Conservation (phyloP, 1,140 invertebrate species). For the Drosophila pseudoananassae region DNA sequence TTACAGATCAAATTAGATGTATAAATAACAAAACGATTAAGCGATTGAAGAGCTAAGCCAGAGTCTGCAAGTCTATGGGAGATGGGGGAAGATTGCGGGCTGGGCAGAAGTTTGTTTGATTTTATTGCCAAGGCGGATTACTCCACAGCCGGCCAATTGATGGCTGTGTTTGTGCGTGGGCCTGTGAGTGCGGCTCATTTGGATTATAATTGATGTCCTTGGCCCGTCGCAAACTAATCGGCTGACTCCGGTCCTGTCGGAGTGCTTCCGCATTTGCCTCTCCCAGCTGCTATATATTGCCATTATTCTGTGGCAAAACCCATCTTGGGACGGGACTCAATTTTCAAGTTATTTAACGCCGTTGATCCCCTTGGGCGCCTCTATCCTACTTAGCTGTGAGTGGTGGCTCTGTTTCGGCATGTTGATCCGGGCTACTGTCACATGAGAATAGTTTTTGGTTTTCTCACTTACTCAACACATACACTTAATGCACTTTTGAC, state of each 20-base stretch:
- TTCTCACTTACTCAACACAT: neutral
- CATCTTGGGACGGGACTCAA: constrained; percentile 41
- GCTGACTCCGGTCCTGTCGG: constrained; percentile 29
- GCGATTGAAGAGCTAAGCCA: constrained; percentile 73
- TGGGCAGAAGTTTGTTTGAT: constrained; percentile 61
- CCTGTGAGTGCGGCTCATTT: constrained; percentile 65
- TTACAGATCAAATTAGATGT: constrained; percentile 81
- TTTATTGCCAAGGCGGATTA: constrained; percentile 79
- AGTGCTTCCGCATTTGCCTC: constrained; percentile 23
- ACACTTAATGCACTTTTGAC: neutral
- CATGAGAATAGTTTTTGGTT: constrained; percentile 36
- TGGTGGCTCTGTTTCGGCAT: constrained; percentile 2
- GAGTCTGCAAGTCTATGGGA: constrained; percentile 10
- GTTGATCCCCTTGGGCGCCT: constrained; percentile 28
- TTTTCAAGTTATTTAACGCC: constrained; percentile 76
- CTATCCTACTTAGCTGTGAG: constrained; percentile 2
- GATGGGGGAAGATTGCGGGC: neutral
- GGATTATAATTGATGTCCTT: constrained; percentile 78
- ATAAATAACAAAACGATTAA: constrained; percentile 82
- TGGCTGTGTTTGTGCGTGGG: constrained; percentile 6
- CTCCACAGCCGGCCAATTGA: constrained; percentile 46
- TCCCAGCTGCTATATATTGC: constrained; percentile 29
- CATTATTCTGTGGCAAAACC: constrained; percentile 52
- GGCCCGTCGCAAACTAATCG: constrained; percentile 63
- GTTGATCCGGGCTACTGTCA: neutral